Evolutionary conservation across 2,113 vertebrate genomes (phyloP).

Genomic region (Dryoscopus gambensis): DNA sequence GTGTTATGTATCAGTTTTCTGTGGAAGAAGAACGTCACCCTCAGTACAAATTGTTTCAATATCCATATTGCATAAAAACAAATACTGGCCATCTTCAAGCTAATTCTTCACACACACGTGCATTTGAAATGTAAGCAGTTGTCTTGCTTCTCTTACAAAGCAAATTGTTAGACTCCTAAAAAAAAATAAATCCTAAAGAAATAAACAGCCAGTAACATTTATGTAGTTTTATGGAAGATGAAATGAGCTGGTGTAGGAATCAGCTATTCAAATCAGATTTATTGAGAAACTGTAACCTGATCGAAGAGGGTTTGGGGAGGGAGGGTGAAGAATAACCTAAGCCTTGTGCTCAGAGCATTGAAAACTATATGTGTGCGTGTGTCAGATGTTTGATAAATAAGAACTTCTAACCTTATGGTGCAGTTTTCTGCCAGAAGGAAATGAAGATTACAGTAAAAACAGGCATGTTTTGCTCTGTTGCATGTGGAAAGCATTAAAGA

Average conservation of each 20-base stretch:
- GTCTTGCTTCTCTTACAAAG: neutral
- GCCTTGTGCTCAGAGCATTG: neutral
- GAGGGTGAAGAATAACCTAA: neutral
- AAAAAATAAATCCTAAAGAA: neutral
- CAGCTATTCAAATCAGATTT: neutral
- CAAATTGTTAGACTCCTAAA: neutral
- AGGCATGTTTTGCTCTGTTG: neutral
- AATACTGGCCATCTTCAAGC: neutral
- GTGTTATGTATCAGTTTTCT: neutral
- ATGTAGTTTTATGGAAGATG: neutral
- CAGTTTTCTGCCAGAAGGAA: slow-evolving; percentile 9
- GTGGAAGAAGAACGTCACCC: neutral
- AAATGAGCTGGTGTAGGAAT: neutral
- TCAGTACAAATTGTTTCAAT: neutral
- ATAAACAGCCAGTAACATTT: neutral
- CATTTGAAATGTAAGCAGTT: neutral
- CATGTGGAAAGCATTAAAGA: neutral
- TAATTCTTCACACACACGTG: neutral
- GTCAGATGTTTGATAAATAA: neutral
- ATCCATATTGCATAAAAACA: neutral
- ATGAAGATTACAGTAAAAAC: neutral
- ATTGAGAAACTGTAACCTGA: neutral
- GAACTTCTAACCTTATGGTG: neutral
- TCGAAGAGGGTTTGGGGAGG: neutral
- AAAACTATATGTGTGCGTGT: neutral